Conservation (phyloP, 1,140 invertebrate genomes). For the Rhagoletis pomonella region DNA sequence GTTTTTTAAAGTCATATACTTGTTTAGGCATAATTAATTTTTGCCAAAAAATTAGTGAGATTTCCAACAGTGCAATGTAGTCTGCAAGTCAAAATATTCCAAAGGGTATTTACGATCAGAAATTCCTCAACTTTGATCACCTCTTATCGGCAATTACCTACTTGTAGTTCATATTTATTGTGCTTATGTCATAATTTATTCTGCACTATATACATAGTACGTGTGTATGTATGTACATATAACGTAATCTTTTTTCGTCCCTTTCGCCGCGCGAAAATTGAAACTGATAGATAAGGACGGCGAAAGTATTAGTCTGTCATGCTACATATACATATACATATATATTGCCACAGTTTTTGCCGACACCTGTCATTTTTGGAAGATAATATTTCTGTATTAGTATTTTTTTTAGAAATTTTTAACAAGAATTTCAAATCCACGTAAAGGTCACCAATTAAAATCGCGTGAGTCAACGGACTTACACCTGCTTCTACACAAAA, state of each 20-base stretch:
- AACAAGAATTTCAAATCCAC: background rate
- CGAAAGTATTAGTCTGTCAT: background rate
- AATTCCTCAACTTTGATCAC: background rate
- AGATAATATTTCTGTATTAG: background rate
- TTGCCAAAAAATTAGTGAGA: too few species aligned
- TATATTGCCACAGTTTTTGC: background rate
- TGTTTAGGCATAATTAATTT: too few species aligned
- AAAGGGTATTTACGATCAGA: background rate
- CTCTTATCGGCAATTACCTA: background rate
- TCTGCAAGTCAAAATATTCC: background rate
- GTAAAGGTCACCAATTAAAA: background rate
- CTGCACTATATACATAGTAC: background rate
- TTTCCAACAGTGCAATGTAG: too few species aligned
- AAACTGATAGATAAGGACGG: background rate
- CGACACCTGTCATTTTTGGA: background rate
- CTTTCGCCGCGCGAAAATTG: background rate
- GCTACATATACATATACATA: background rate
- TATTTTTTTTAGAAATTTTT: background rate
- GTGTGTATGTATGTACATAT: too few species aligned
- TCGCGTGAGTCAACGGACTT: background rate
- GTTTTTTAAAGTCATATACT: too few species aligned
- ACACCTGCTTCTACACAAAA: background rate
- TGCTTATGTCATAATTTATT: slow-evolving; percentile 34
- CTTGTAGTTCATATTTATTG: background rate
- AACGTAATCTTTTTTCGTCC: background rate